These are phyloP conservation scores for Vireo altiloquus DNA, from an alignment of 2,113 vertebrate species.

Conservation along the genomic window DNA sequence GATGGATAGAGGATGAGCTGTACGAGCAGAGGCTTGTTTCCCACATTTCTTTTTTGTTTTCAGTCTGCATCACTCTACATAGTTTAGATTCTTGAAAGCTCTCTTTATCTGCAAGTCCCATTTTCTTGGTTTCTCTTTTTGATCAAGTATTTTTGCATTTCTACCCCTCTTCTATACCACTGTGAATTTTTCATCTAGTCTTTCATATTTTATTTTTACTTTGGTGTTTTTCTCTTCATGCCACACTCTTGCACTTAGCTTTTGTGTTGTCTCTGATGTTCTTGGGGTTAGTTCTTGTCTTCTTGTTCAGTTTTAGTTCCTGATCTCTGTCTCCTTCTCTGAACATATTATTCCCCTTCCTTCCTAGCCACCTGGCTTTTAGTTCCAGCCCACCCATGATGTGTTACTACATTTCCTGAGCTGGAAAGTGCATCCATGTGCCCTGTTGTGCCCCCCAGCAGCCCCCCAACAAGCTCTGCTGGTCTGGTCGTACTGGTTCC, in stretches of 20 bases:
- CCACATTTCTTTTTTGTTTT: background rate
- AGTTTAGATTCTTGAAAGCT: background rate
- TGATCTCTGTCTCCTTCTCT: background rate
- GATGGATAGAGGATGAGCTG: background rate
- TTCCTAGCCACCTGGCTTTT: background rate
- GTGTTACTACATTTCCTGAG: background rate
- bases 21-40: background rate
- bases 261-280: background rate
- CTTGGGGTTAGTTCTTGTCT: background rate
- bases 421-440: background rate
- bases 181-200: background rate
- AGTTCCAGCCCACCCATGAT: background rate
- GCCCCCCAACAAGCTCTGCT: background rate
- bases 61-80: background rate
- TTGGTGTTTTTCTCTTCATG: background rate
- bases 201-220: background rate
- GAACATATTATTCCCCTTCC: background rate
- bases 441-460: background rate
- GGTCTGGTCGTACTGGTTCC: background rate
- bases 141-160: background rate
- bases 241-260: background rate
- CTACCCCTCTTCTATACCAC: background rate
- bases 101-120: background rate
- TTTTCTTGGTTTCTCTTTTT: background rate
- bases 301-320: background rate